A percentile compares a stretch with the other conserved stretches of the same genome.
These are phyloP conservation scores for Drosophila sucinea DNA, from an alignment of 1,140 invertebrate species.

Conservation along the genomic window DNA sequence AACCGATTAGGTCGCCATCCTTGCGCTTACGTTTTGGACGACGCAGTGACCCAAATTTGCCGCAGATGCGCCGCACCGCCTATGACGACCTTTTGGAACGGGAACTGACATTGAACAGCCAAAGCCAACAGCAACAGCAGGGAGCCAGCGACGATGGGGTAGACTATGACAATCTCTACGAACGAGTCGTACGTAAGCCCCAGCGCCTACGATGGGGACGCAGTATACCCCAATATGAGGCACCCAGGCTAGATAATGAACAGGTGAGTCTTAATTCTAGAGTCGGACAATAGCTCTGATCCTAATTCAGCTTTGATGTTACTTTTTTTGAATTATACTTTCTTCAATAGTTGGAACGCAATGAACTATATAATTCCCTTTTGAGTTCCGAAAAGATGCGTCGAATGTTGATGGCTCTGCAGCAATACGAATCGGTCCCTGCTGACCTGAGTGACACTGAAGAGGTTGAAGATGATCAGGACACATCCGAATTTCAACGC, in stretches of 20 bases:
- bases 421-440: constrained; percentile 38
- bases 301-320: not conserved
- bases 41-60: constrained; percentile 85
- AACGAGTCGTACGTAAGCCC: constrained; percentile 71
- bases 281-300: no score
- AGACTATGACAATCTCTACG: constrained; percentile 54
- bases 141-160: constrained; percentile 31
- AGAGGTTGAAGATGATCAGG: constrained; percentile 33
- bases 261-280: constrained; percentile 39
- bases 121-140: constrained; percentile 43
- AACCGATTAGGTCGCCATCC: constrained; percentile 85
- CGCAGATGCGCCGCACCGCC: constrained; percentile 72
- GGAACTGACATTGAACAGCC: constrained; percentile 57
- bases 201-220: constrained; percentile 77
- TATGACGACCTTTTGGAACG: constrained; percentile 69
- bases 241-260: constrained; percentile 34
- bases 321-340: not conserved
- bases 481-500: constrained; percentile 63
- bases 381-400: constrained; percentile 55
- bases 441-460: constrained; percentile 31
- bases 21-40: constrained; percentile 87
- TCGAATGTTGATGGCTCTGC: constrained; percentile 54
- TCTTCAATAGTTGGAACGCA: constrained; percentile 8
- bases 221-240: constrained; percentile 51
- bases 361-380: constrained; percentile 46